These are phyloP conservation scores for Dinoponera quadriceps DNA, from an alignment of 1,140 invertebrate genomes.

Conservation along the genomic window DNA sequence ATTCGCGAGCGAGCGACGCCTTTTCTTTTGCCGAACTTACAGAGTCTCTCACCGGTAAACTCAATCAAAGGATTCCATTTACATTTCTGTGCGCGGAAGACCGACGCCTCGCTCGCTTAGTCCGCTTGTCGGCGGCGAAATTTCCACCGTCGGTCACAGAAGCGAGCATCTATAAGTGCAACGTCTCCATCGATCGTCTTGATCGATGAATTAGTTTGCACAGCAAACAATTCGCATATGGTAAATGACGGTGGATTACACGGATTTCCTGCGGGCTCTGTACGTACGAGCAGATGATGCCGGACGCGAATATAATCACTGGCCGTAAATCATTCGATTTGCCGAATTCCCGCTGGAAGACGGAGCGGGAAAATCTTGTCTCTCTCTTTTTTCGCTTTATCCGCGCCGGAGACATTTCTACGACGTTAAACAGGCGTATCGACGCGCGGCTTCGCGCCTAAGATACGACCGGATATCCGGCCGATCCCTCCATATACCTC, in stretches of 20 bases:
- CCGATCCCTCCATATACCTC: conserved; percentile 39
- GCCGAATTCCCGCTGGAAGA: conserved; percentile 15
- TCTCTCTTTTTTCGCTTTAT: too few relatives aligned
- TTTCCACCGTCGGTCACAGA: conserved; percentile 18
- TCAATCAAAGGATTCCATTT: conserved; percentile 74
- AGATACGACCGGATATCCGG: conserved; percentile 68
- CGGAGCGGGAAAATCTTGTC: too few relatives aligned
- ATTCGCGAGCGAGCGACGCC: conserved; percentile 44
- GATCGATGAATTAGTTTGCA: conserved; percentile 40
- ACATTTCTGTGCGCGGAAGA: conserved; percentile 48
- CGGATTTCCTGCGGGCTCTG: conserved; percentile 19
- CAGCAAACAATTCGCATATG: conserved; percentile 3
- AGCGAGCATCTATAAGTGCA: conserved; percentile 26
- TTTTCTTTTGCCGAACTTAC: conserved; percentile 27
- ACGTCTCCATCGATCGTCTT: not conserved
- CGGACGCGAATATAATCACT: conserved; percentile 43
- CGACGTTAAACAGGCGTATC: conserved; percentile 55
- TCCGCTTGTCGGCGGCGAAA: not conserved
- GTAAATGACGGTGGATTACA: conserved; percentile 25
- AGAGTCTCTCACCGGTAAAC: conserved; percentile 51
- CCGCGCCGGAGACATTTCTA: conserved; percentile 44
- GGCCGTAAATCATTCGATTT: conserved; percentile 46
- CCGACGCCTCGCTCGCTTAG: too few relatives aligned
- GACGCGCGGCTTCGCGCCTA: conserved; percentile 9
- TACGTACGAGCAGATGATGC: conserved; percentile 2